Evolutionary conservation across 1,140 invertebrate species (phyloP), one percentile per base, ranked within the genome.

Genomic region (Drosophila pandora): DNA sequence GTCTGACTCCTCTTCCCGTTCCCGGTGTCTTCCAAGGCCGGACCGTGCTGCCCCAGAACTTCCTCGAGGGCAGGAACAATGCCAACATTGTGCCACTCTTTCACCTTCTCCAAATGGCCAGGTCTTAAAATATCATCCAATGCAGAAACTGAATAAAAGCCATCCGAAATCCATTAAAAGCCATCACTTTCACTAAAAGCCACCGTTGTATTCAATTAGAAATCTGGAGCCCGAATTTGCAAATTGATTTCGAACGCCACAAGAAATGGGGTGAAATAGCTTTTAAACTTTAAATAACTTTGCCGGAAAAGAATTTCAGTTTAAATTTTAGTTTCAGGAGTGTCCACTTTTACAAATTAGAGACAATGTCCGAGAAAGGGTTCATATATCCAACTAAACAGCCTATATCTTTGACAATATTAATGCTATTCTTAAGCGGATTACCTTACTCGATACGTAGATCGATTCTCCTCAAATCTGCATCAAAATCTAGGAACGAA

Each of bases 41-140:
- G 2, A 37, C 25, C 21, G 57, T 72, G 53, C 69, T 72, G 21
- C 28, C 60, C 9, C 52, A 54, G 32, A 82, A 58, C 37, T 37
- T 77, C 6, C 41, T 81, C n/a, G 67, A 80, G 34, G 79, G 59
- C 47, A 61, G 80, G 22, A 63, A 64, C 17, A 76, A 41, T 6
- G 60, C 52, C 56, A 78, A 76, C 22, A 55, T 69, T 47, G 43
- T 88, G 58, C 82, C 82, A 4, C 65, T 88, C 22, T 87, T 83
- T 53, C 82, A 87, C 41, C 83, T 85, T 1, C 58, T 85, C 9
- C 85, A 85, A 34, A 68, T 85, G 58, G 64, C 78, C 39, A 65
- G 74, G 17, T 21, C 71, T 17, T 87, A 64, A 41, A 23, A 10
- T 13, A n/a, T 5, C 32, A 32, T 17, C 9, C 2, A 17, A 21